These are phyloP conservation scores for Chromobotia macracanthus DNA, from an alignment of 2,797 vertebrate species.

Conservation along the genomic window DNA sequence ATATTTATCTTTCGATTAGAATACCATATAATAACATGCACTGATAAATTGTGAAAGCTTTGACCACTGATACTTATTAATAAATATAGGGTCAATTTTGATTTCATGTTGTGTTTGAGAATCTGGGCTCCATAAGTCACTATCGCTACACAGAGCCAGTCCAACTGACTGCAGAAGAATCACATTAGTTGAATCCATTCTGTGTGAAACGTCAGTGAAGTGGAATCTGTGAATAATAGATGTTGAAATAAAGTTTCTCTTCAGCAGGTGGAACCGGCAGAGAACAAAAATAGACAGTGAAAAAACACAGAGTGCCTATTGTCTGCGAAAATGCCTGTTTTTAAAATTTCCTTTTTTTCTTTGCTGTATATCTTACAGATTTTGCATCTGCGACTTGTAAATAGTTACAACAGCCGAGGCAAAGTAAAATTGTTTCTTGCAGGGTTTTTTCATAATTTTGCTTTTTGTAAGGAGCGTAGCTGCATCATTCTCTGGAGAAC, in stretches of 20 bases:
- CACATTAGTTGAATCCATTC: constrained; percentile 58
- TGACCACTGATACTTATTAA: not conserved
- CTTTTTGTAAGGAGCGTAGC: not conserved
- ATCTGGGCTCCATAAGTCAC: constrained; percentile 2
- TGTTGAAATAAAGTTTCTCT: constrained; percentile 61
- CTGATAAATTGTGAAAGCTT: not conserved
- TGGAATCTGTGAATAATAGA: constrained; percentile 72
- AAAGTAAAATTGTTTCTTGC: constrained; percentile 1
- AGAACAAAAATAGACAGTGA: constrained; percentile 66
- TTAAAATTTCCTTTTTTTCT: not conserved
- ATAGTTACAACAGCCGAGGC: constrained; percentile 1
- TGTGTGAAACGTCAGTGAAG: constrained; percentile 62
- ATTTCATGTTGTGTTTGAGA: not conserved
- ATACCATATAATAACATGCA: not conserved
- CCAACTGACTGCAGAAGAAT: constrained; percentile 43
- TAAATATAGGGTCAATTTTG: not conserved
- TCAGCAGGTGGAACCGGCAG: constrained; percentile 66
- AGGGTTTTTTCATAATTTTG: too few relatives aligned
- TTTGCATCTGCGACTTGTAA: constrained; percentile 31
- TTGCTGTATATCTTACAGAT: not conserved
- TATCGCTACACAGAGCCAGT: not conserved
- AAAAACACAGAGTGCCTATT: constrained; percentile 53
- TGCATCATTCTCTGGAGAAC: constrained; percentile 8
- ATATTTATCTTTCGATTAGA: not conserved
- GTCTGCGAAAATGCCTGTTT: constrained; percentile 39